Evolutionary conservation across 2,888 invertebrate genomes (phyloP), one percentile per base, ranked within the genome.

Genomic region (Tetrapedia diversipes): DNA sequence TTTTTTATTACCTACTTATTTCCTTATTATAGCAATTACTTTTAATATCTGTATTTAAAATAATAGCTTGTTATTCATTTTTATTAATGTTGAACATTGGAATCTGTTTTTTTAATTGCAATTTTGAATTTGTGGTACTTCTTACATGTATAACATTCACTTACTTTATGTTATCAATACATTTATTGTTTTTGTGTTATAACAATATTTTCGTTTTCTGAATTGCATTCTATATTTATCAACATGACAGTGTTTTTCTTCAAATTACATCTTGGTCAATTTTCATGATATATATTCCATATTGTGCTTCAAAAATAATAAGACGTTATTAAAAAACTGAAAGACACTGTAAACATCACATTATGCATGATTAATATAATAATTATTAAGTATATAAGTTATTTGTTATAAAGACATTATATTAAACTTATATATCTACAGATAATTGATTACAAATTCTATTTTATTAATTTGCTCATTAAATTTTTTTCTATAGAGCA

Each of bases 131-230:
- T 60, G 22, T 63, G 19, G 34, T 49, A 57, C 59, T 53, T 39
- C 59, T 41, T 81, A 68, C 53, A 68, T 77, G 56, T 75, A 71
- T 74, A 75, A 81, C 75, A 75, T 80, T 81, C 73, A 47, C 19
- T 63, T 68, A 27, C 24, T 47, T 67, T 51, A 56, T 56, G n/a
- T 63, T 57, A 59, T 43, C 41, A 22, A n/a, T 59, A 54, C 60
- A 64, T 45, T 49, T 68, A 54, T 59, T 47, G 37, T 63, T 24
- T 53, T 56, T 34, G 29, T 24, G 54, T 64, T 47, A 10, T 29
- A 67, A 10, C 51, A 77, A 51, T 57, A 11, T 61, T 22, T 41
- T 53, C 22, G n/a, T 66, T 53, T 69, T 43, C 54, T 67, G 43
- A 59, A 51, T 37, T 65, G 24, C 27, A 65, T 61, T 57, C 16